Evolutionary conservation across 2,888 invertebrate genomes (phyloP).

Genomic region (Apocheima hispidaria): DNA sequence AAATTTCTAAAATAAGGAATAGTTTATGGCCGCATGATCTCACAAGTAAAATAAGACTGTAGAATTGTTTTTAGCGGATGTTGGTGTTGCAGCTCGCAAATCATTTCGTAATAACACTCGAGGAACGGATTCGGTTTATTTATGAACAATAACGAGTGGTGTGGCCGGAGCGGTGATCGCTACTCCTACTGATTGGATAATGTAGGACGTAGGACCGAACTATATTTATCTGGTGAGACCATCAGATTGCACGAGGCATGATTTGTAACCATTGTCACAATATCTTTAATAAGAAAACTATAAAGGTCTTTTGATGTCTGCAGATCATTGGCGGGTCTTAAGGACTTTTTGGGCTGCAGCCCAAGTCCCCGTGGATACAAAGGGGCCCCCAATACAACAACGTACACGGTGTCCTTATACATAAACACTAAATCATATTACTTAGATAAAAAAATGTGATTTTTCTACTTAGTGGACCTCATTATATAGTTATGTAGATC

Average conservation of each 20-base stretch:
- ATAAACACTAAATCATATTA: no score
- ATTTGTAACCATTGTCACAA: constrained; percentile 13
- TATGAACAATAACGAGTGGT: constrained; percentile 61
- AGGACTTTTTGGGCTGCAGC: no score
- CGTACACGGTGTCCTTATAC: no score
- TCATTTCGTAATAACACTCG: constrained; percentile 49
- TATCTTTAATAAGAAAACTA: background rate
- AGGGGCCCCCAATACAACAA: no score
- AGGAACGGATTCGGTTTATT: constrained; percentile 54
- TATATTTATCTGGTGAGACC: constrained; percentile 61
- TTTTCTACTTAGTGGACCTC: no score
- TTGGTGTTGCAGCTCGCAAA: constrained; percentile 36
- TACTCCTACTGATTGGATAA: constrained; percentile 67
- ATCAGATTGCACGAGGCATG: constrained; percentile 36
- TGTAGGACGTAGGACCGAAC: constrained; percentile 50
- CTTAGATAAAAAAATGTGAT: no score
- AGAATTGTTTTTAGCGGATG: constrained; percentile 8
- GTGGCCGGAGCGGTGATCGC: constrained; percentile 65
- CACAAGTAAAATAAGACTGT: constrained; percentile 3
- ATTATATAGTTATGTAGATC: no score
- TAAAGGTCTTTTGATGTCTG: no score
- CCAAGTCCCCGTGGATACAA: background rate
- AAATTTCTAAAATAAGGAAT: background rate
- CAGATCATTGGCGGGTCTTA: no score
- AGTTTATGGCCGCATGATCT: background rate